Evolutionary conservation across 2,888 invertebrate species (phyloP).

Genomic region (Phasia obesa): DNA sequence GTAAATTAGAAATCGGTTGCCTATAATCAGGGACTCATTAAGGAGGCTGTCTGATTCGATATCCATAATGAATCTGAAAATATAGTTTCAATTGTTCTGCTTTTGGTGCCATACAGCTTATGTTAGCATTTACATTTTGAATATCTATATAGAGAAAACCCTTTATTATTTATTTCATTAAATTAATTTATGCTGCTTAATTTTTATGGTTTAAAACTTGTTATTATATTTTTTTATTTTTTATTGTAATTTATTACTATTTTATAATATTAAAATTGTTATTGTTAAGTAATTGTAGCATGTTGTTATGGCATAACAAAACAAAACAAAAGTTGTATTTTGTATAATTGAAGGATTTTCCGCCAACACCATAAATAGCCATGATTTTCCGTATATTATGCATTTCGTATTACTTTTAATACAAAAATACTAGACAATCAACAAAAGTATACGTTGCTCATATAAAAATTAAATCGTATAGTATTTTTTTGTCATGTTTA

Average conservation of each 20-base stretch:
- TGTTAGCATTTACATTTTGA: too few relatives aligned
- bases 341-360: conserved; percentile 71
- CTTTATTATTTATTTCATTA: conserved; percentile 7
- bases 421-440: conserved; percentile 1
- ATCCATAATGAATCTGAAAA: too few relatives aligned
- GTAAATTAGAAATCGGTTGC: too few relatives aligned
- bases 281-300: conserved; percentile 44
- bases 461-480: neutral
- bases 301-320: conserved; percentile 49
- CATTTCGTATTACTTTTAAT: conserved; percentile 26
- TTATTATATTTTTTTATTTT: conserved; percentile 15
- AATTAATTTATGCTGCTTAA: conserved; percentile 32
- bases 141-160: too few relatives aligned
- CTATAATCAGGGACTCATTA: too few relatives aligned
- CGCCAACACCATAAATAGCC: conserved; percentile 71
- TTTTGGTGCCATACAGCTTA: too few relatives aligned
- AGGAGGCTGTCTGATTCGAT: too few relatives aligned
- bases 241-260: neutral
- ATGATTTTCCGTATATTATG: conserved; percentile 64
- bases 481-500: conserved; percentile 14
- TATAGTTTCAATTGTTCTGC: too few relatives aligned
- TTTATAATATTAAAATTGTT: neutral
- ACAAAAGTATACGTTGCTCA: neutral
- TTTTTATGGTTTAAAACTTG: conserved; percentile 44
- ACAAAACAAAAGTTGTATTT: conserved; percentile 29